These are phyloP conservation scores for Morinoia aosen DNA, from an alignment of 2,888 invertebrate species.

Conservation along the genomic window DNA sequence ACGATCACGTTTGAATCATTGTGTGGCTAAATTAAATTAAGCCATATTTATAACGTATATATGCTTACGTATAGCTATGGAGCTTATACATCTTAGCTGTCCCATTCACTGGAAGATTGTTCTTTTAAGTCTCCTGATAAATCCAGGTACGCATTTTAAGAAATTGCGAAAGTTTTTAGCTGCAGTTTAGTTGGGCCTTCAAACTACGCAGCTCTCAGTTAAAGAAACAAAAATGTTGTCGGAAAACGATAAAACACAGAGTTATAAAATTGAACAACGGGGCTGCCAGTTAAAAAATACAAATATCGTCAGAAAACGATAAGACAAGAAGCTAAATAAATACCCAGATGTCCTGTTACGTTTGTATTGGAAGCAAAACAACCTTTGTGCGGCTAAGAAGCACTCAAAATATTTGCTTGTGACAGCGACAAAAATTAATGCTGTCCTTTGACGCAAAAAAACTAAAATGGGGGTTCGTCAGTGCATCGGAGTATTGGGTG, in stretches of 20 bases:
- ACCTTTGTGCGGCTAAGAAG: not conserved
- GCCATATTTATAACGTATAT: not conserved
- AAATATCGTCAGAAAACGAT: not conserved
- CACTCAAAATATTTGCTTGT: not conserved
- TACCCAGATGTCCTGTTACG: not conserved
- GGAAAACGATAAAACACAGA: not conserved
- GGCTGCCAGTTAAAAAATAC: not conserved
- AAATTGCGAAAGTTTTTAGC: too few relatives aligned
- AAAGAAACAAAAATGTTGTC: not conserved
- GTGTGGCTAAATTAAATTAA: not conserved
- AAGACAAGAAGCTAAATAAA: not conserved
- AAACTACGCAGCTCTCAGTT: too few relatives aligned
- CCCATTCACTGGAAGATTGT: not conserved
- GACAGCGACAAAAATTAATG: not conserved
- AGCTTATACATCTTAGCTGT: not conserved
- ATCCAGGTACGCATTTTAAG: too few relatives aligned
- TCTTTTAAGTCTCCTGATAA: too few relatives aligned
- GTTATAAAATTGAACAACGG: not conserved
- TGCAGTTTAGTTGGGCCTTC: too few relatives aligned
- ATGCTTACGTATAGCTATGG: not conserved
- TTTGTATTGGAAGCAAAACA: not conserved
- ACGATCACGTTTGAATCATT: not conserved
- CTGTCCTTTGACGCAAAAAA: not conserved
- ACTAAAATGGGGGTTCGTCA: not conserved
- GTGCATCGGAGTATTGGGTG: not conserved